phyloP scores from a whole-genome alignment of 2,888 invertebrate genomes.

The Andrena bicolor region DNA sequence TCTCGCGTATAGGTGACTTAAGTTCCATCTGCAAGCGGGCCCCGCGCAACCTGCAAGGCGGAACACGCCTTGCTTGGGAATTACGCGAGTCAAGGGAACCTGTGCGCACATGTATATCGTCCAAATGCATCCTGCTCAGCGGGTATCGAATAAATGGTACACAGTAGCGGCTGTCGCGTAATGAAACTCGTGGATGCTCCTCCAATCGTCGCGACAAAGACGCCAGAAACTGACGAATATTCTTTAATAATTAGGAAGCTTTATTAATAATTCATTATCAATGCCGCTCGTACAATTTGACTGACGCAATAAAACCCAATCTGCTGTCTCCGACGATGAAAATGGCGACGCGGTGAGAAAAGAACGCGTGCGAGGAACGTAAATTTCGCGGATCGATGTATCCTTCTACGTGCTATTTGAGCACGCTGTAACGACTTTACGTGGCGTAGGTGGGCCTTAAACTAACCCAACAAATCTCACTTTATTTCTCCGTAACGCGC shows the following conservation, averaged over 20 bases:
- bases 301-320: neutral
- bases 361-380: neutral
- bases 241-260: too few species aligned
- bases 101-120: slow-evolving; percentile 45
- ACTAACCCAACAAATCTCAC: slow-evolving; percentile 62
- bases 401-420: slow-evolving; percentile 31
- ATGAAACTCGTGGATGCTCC: slow-evolving; percentile 16
- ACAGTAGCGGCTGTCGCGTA: slow-evolving; percentile 18
- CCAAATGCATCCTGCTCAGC: slow-evolving; percentile 29
- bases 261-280: too few species aligned
- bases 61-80: slow-evolving; percentile 58
- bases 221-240: too few species aligned
- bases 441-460: slow-evolving; percentile 10
- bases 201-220: neutral
- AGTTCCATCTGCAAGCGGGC: slow-evolving; percentile 54
- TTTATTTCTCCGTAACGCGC: slow-evolving; percentile 47
- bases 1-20: slow-evolving; percentile 66
- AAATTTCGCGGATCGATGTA: slow-evolving; percentile 30
- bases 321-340: neutral
- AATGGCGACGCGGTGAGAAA: neutral
- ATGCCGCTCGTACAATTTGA: neutral
- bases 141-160: slow-evolving; percentile 43
- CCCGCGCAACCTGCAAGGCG: slow-evolving; percentile 44
- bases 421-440: slow-evolving; percentile 27
- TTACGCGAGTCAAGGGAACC: slow-evolving; percentile 63